Evolutionary conservation across 92 coral and sea anemone species (phyloP).

Genomic region (Palythoa grandiflora): DNA sequence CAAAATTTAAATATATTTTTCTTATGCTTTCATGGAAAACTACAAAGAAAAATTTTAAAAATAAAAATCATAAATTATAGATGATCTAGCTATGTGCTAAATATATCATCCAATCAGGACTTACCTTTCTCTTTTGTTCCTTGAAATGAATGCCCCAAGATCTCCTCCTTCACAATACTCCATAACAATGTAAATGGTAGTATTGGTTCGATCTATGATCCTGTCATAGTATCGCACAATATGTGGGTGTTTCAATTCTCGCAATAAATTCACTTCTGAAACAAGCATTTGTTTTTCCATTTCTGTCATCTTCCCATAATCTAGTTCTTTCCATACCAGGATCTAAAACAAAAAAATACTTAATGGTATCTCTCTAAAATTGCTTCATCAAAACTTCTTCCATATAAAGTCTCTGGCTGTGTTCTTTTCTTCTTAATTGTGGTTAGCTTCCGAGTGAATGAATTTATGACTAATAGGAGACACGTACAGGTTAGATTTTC

Average conservation of each 20-base stretch:
- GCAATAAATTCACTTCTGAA: slow-evolving; percentile 94
- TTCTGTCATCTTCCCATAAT: slow-evolving; percentile 98
- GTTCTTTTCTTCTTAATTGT: too few relatives aligned
- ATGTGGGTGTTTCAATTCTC: slow-evolving; percentile 96
- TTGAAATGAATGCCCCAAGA: slow-evolving; percentile 84
- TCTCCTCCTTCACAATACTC: slow-evolving; percentile 98
- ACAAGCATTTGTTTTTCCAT: slow-evolving; percentile 96
- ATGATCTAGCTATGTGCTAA: not conserved
- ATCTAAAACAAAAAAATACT: slow-evolving; percentile 52
- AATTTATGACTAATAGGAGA: too few relatives aligned
- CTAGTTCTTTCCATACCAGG: slow-evolving; percentile 96
- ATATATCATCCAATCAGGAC: not conserved
- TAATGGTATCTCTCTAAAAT: not conserved
- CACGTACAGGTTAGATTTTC: too few relatives aligned
- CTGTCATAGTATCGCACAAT: slow-evolving; percentile 96
- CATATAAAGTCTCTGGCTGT: too few relatives aligned
- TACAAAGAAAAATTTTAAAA: too few relatives aligned
- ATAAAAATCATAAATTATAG: too few relatives aligned
- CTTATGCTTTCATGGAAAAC: too few relatives aligned
- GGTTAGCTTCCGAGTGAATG: too few relatives aligned
- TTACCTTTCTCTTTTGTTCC: slow-evolving; percentile 92
- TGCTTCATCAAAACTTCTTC: not conserved
- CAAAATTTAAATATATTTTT: too few relatives aligned
- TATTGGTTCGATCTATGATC: slow-evolving; percentile 88
- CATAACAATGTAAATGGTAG: slow-evolving; percentile 96